Evolutionary conservation across 2,113 vertebrate genomes (phyloP), one percentile per base, ranked within the genome.

Genomic region (Solea solea): DNA sequence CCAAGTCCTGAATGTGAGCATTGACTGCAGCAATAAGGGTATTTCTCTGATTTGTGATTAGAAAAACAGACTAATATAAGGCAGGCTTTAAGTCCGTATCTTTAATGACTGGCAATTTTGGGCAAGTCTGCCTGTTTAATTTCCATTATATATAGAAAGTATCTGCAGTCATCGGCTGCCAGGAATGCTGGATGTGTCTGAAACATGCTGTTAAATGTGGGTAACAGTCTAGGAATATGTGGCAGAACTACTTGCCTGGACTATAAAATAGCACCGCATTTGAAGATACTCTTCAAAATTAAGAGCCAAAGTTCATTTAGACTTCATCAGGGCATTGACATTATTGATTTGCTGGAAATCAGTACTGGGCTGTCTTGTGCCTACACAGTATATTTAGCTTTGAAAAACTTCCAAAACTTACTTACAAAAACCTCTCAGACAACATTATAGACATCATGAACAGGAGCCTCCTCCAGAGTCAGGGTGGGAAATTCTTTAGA

Each of bases 1-100:
- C 68, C 55, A 55, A 9, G 14, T 74, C 48, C 53, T 73, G 57
- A 44, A 64, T 66, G 41, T n/a, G 12, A 56, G 40, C 1, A 59
- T 74, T 63, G 54, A 74, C 45, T 67, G 52, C 34, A 44, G 41
- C 49, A 67, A 3, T 9, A 59, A 15, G 13, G 46, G n/a, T 12
- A 1, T 4, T 53, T 62, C 46, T 57, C 64, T 54, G 52, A 13
- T 40, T 69, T 49, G 13, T 11, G 12, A 39, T 21, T 8, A 68
- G 14, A 50, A 14, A 51, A 53, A 28, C 44, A 21, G 48, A 65
- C 11, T 14, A 63, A 16, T 34, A n/a, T n/a, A 50, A 54, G 27
- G 13, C 45, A 25, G 45, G 52, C 21, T 62, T 34, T 41, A 60
- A 15, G 40, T 58, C 48, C 9, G 1, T 27, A 9, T 28, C 50